Conservation (phyloP, 2,797 vertebrate genomes). For the Erethizon dorsatum region DNA sequence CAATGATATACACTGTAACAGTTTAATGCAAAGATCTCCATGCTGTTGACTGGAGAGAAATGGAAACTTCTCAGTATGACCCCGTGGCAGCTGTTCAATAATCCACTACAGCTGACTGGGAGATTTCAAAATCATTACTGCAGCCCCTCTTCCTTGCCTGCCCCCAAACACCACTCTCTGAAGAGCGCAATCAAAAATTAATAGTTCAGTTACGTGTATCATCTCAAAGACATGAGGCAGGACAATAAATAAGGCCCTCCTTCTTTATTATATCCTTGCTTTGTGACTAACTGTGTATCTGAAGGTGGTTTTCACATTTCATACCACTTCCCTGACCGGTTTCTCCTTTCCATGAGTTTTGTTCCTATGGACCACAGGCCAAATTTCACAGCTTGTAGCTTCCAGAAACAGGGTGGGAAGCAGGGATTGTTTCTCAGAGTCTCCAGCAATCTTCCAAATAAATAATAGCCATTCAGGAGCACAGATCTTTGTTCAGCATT, state of each 20-base stretch:
- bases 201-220: background rate
- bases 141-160: background rate
- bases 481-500: conserved; percentile 69
- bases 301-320: conserved; percentile 32
- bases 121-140: conserved; percentile 9
- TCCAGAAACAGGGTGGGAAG: background rate
- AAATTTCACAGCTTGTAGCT: background rate
- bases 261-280: conserved; percentile 13
- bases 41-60: background rate
- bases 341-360: conserved; percentile 50
- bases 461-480: conserved; percentile 57
- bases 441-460: conserved; percentile 66
- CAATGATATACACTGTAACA: background rate
- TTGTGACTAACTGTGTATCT: background rate
- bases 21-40: conserved; percentile 45
- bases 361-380: background rate
- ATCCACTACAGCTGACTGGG: background rate
- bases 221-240: background rate
- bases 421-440: background rate
- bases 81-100: background rate
- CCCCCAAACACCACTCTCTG: background rate
- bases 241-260: background rate
- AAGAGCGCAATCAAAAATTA: background rate
- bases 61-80: background rate
- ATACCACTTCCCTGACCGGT: background rate